Evolutionary conservation across 2,113 vertebrate genomes (phyloP), one percentile per base, ranked within the genome.

Genomic region (Phylloscopus trochiloides): DNA sequence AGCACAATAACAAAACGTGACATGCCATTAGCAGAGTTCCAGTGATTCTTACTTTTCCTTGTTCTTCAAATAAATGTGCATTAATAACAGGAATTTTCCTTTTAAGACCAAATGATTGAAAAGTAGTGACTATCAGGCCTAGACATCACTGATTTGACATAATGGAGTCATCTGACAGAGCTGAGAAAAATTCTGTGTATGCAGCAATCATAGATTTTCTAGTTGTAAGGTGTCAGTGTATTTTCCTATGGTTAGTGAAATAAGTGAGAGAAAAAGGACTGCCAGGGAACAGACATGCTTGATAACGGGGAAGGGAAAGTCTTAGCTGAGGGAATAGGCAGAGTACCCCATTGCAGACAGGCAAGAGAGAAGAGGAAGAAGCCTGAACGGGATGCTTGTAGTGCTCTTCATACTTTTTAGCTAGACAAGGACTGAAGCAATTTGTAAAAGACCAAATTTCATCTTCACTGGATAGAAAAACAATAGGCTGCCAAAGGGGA

Each of bases 1-100:
- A 91, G 77, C 70, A 87, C 70, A 85, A 72, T 94, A 97, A 96
- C 73, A 81, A 79, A 94, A 94, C 76, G 70, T 91, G 93, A 87
- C 91, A 72, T 78, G 62, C 66, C 84, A 89, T 95, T 94, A 96
- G 57, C 73, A 86, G 63, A 94, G 25, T 91, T 62, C 65, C 50
- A 50, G 28, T 61, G 66, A 92, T 85, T 91, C 42, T 75, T 91
- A 43, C 25, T 81, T 58, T 91, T 92, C 36, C 51, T 86, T 0
- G 0, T 74, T 92, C 66, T 22, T 58, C 40, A 90, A 72, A 92
- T 79, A 96, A 92, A 87, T 55, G 58, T 71, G 17, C 80, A 52
- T 85, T 91, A 89, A 32, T 71, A 94, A 71, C 21, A 74, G 61
- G 89, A 80, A 84, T 78, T 28, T 91, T 91, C 36, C 25, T 80